A percentile compares a stretch with the other conserved stretches of the same genome.
These are phyloP conservation scores for Alosa sapidissima DNA, from an alignment of 2,797 vertebrate species.

Conservation along the genomic window DNA sequence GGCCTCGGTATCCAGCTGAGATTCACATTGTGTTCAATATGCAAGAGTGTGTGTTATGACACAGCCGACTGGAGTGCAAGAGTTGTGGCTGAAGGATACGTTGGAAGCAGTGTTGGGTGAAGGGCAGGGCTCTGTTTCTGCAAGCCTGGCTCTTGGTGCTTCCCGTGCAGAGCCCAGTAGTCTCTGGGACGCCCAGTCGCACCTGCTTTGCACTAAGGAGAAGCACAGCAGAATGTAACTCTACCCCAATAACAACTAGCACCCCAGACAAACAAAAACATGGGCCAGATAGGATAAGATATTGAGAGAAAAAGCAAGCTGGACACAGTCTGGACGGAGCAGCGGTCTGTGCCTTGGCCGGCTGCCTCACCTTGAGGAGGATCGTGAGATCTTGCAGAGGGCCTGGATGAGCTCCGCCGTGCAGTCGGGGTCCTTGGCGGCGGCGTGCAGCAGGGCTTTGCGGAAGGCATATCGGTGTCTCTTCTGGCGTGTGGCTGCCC, in stretches of 20 bases:
- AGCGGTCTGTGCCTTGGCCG: slow-evolving; percentile 69
- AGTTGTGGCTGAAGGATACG: slow-evolving; percentile 85
- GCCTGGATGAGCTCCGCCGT: slow-evolving; percentile 88
- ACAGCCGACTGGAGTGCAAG: neutral
- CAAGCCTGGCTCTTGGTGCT: slow-evolving; percentile 87
- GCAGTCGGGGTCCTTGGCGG: slow-evolving; percentile 86
- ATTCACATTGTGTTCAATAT: neutral
- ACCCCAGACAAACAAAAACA: neutral
- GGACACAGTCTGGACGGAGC: no score
- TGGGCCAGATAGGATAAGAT: no score
- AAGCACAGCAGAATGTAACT: slow-evolving; percentile 42
- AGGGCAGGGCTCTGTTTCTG: slow-evolving; percentile 88
- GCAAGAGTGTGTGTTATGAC: neutral
- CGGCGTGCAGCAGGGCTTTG: slow-evolving; percentile 93
- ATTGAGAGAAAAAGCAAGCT: no score
- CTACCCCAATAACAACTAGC: neutral
- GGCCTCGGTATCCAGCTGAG: no score
- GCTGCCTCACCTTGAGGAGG: slow-evolving; percentile 52
- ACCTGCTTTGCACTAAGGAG: slow-evolving; percentile 73
- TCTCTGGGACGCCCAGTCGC: slow-evolving; percentile 73
- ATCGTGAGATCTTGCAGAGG: slow-evolving; percentile 75
- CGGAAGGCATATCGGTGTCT: slow-evolving; percentile 91
- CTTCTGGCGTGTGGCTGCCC: slow-evolving; percentile 89
- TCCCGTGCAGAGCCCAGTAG: slow-evolving; percentile 80
- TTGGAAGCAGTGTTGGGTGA: slow-evolving; percentile 96